phyloP scores from a whole-genome alignment of 2,797 vertebrate species.

The Linurgus olivaceus region DNA sequence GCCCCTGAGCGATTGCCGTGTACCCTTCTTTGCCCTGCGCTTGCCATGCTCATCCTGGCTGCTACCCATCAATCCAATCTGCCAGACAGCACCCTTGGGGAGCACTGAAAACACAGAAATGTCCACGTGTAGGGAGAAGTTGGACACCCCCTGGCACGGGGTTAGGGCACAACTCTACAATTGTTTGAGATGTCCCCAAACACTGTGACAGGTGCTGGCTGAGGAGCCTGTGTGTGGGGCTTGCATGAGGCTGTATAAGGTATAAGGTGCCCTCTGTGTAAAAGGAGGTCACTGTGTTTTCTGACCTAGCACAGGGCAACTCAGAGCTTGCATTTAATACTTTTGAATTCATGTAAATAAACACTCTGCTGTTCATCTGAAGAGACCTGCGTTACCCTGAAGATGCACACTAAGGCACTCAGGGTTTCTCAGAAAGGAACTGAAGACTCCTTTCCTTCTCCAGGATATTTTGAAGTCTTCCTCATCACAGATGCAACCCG shows the following conservation, averaged over 20 bases:
- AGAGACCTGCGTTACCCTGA: background rate
- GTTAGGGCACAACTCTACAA: background rate
- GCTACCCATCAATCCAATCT: background rate
- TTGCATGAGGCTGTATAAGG: background rate
- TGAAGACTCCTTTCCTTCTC: background rate
- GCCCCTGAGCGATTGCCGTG: background rate
- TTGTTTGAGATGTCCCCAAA: background rate
- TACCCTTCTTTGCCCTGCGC: background rate
- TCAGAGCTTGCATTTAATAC: background rate
- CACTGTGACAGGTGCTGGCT: background rate
- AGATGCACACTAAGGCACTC: background rate
- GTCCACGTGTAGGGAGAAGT: fast-evolving
- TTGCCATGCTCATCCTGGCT: background rate
- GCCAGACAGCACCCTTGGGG: fast-evolving
- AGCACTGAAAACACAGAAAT: background rate
- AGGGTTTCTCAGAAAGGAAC: background rate
- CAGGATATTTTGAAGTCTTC: background rate
- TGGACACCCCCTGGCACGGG: background rate
- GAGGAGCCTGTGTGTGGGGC: background rate
- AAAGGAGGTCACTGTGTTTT: background rate
- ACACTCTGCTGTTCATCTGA: background rate
- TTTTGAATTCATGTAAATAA: background rate
- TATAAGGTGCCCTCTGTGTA: background rate
- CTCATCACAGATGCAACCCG: background rate
- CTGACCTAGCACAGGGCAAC: background rate